A percentile compares a stretch with the other conserved stretches of the same genome.
phyloP scores from a whole-genome alignment of 2,113 vertebrate genomes.

The Stegastes partitus region DNA sequence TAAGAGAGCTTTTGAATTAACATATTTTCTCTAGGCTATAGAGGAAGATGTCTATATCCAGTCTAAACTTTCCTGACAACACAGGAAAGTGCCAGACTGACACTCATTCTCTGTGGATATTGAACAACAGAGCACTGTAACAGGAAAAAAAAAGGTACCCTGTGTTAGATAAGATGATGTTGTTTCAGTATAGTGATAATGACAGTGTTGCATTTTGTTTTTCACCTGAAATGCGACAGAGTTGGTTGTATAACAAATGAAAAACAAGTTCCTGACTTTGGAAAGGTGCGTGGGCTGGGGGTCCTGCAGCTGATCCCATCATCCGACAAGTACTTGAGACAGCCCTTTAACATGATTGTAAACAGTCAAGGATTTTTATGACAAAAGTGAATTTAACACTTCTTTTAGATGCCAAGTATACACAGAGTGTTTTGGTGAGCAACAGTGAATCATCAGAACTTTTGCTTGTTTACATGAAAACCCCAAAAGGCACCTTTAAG shows the following conservation, averaged over 20 bases:
- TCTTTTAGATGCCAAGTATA: not conserved
- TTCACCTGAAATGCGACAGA: not conserved
- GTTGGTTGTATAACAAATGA: not conserved
- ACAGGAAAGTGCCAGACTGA: not conserved
- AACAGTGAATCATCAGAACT: not conserved
- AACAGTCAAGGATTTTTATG: not conserved
- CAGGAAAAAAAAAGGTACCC: not conserved
- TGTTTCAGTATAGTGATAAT: not conserved
- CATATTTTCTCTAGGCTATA: constrained; percentile 11
- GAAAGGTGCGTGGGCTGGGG: not conserved
- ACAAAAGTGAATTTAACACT: not conserved
- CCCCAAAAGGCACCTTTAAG: not conserved
- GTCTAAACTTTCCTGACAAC: constrained; percentile 17
- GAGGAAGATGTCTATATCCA: not conserved
- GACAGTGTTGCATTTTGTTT: not conserved
- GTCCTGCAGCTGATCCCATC: not conserved
- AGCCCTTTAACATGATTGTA: not conserved
- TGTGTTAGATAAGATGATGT: not conserved
- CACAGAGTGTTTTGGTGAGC: not conserved
- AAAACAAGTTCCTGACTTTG: not conserved
- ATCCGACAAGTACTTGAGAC: not conserved
- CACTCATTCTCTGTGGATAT: not conserved
- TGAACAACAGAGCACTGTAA: not conserved
- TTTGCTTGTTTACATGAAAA: not conserved
- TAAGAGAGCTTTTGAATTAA: constrained; percentile 23